A percentile compares a stretch with the other conserved stretches of the same genome.
These are phyloP conservation scores for Bettongia penicillata DNA, from an alignment of 2,113 vertebrate genomes.

Conservation along the genomic window DNA sequence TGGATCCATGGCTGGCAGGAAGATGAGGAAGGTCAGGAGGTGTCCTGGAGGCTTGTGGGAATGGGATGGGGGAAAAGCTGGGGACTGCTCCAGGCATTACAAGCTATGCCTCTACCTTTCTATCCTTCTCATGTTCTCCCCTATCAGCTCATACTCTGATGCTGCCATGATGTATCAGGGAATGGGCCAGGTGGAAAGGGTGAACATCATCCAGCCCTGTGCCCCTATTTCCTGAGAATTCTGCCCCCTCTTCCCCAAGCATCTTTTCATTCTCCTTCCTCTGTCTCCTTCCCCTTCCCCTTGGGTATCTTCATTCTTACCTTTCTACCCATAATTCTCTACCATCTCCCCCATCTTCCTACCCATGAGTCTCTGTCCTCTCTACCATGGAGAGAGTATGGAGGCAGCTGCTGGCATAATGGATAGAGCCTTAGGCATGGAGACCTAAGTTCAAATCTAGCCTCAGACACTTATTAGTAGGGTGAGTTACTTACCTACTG, in stretches of 20 bases:
- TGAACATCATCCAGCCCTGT: neutral
- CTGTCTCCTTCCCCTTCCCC: neutral
- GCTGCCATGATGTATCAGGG: neutral
- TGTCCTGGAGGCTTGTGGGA: fast-evolving
- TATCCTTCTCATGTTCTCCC: neutral
- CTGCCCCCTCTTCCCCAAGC: neutral
- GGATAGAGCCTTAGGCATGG: neutral
- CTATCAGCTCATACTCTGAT: neutral
- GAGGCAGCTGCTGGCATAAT: neutral
- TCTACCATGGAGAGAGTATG: neutral
- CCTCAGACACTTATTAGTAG: neutral
- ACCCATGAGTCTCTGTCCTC: neutral
- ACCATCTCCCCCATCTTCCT: no score
- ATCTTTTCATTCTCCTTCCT: neutral
- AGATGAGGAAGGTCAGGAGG: slow-evolving; percentile 90
- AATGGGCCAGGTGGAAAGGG: neutral
- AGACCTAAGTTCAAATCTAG: neutral
- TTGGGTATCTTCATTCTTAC: neutral
- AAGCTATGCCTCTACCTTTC: neutral
- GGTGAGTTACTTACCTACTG: neutral
- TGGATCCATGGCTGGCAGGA: slow-evolving; percentile 92
- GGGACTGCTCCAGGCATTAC: neutral
- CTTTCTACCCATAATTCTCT: no score
- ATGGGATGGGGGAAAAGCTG: neutral
- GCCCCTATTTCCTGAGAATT: neutral